These are phyloP conservation scores for Cranoglanis bouderius DNA, from an alignment of 2,113 vertebrate species.

Conservation along the genomic window DNA sequence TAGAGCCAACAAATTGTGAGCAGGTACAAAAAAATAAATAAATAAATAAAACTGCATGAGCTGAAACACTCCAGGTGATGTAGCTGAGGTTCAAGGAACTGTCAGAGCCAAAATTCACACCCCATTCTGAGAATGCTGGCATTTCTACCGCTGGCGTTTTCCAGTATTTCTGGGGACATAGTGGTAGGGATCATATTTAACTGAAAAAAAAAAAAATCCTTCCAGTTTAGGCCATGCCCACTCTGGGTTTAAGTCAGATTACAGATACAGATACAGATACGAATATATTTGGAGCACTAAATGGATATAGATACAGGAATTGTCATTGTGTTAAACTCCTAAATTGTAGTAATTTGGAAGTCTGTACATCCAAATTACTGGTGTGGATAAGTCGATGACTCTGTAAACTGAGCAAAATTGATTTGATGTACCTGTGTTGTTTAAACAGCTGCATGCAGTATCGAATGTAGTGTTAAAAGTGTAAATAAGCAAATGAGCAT, in stretches of 20 bases:
- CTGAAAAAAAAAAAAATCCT: background rate
- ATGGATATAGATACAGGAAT: background rate
- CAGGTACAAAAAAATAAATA: background rate
- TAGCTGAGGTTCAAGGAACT: background rate
- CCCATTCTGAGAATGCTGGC: background rate
- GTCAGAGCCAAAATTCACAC: background rate
- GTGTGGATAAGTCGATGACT: background rate
- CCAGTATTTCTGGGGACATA: background rate
- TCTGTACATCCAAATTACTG: background rate
- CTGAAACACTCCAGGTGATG: background rate
- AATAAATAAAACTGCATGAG: background rate
- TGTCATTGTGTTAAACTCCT: background rate
- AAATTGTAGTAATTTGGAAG: background rate
- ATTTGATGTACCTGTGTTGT: background rate
- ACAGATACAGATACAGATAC: background rate
- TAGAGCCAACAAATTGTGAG: background rate
- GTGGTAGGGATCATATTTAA: background rate
- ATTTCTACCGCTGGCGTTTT: background rate
- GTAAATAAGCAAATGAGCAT: slow-evolving; percentile 59
- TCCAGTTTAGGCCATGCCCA: background rate
- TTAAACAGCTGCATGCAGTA: background rate
- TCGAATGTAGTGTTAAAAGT: background rate
- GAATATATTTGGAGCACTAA: background rate
- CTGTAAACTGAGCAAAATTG: background rate
- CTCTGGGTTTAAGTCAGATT: background rate